Percentiles rank a stretch among this genome's conserved stretches.
These are phyloP conservation scores for Synanthedon andrenaeformis DNA, from an alignment of 2,888 invertebrate species.

Conservation along the genomic window DNA sequence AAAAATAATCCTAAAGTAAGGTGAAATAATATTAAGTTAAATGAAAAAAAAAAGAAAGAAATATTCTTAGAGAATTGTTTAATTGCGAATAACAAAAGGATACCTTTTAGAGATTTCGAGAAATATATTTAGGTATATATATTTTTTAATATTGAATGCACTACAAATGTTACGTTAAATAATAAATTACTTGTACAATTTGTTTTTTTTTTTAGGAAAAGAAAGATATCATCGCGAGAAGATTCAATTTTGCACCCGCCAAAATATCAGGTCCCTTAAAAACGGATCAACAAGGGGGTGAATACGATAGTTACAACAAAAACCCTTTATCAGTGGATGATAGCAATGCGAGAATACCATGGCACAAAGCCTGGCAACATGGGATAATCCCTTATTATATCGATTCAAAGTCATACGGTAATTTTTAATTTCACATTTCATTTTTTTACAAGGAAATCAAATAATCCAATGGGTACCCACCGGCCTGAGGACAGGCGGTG, in stretches of 20 bases:
- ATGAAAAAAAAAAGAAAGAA: too few relatives aligned
- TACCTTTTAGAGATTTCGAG: too few relatives aligned
- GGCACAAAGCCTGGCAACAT: slow-evolving; percentile 36
- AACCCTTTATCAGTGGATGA: not conserved
- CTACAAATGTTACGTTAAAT: too few relatives aligned
- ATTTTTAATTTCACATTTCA: not conserved
- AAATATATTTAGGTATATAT: too few relatives aligned
- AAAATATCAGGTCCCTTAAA: slow-evolving; percentile 15
- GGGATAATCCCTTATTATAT: slow-evolving; percentile 54
- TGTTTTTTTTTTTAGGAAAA: not conserved
- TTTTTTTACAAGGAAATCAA: too few relatives aligned
- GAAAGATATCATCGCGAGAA: slow-evolving; percentile 9
- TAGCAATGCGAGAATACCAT: slow-evolving; percentile 6
- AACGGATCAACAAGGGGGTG: not conserved
- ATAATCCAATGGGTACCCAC: too few relatives aligned
- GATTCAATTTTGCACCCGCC: slow-evolving; percentile 38
- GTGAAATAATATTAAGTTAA: too few relatives aligned
- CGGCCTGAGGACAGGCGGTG: too few relatives aligned
- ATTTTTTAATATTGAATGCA: too few relatives aligned
- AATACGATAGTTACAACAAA: not conserved
- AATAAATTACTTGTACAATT: not conserved
- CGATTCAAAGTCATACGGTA: slow-evolving; percentile 50
- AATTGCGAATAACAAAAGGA: too few relatives aligned
- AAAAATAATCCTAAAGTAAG: too few relatives aligned
- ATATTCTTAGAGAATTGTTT: too few relatives aligned